These are phyloP conservation scores for Dichetophora obliterata DNA, from an alignment of 2,888 invertebrate genomes.

Conservation along the genomic window DNA sequence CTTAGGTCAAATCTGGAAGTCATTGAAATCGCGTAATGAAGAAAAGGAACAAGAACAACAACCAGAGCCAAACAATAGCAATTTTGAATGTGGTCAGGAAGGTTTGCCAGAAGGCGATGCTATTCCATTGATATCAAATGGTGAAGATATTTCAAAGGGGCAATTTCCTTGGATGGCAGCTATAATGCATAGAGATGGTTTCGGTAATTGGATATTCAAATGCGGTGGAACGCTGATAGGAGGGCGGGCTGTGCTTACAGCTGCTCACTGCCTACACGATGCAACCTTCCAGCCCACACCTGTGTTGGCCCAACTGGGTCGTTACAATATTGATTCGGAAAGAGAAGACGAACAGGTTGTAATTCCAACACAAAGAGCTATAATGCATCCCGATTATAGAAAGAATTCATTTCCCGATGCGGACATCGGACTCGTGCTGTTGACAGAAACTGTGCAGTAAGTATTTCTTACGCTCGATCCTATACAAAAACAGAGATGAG, in stretches of 20 bases:
- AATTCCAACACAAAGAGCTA: background rate
- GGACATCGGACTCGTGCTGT: slow-evolving; percentile 68
- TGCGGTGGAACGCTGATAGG: slow-evolving; percentile 19
- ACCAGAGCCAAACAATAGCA: background rate
- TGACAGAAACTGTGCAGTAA: slow-evolving; percentile 52
- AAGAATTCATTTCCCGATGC: slow-evolving; percentile 57
- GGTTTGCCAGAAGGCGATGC: background rate
- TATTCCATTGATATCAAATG: background rate
- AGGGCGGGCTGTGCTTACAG: background rate
- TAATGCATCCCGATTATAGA: slow-evolving; percentile 32
- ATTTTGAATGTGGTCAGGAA: background rate
- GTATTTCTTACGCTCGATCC: background rate
- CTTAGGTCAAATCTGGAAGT: too few species aligned
- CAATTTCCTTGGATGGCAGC: slow-evolving; percentile 21
- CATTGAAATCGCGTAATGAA: background rate
- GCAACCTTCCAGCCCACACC: too few species aligned
- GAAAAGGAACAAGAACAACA: background rate
- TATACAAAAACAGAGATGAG: background rate
- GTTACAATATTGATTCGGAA: background rate
- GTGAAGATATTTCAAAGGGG: background rate
- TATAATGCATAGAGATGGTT: background rate
- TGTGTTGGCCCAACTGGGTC: background rate
- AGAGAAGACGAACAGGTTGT: background rate
- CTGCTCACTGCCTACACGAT: slow-evolving; percentile 17
- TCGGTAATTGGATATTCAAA: background rate